Evolutionary conservation across 2,888 invertebrate species (phyloP).

Genomic region (Drosophila kokeensis): DNA sequence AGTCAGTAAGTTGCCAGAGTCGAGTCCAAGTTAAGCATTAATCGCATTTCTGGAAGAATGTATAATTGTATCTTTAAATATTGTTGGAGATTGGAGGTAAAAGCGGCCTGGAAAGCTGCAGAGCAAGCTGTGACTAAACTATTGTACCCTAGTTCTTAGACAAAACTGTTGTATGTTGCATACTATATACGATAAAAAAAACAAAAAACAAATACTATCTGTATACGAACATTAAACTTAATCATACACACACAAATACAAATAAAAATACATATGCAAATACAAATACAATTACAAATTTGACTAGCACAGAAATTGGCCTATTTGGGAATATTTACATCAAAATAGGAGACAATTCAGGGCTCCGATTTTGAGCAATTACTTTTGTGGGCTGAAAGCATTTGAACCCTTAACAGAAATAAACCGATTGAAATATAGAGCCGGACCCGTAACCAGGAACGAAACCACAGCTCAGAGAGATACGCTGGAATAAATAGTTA

Average conservation of each 20-base stretch:
- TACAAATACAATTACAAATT: background rate
- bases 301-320: background rate
- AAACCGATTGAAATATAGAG: background rate
- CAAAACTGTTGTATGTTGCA: slow-evolving; percentile 33
- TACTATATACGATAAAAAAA: slow-evolving; percentile 12
- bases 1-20: slow-evolving; percentile 66
- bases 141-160: slow-evolving; percentile 44
- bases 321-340: too few species aligned
- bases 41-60: slow-evolving; percentile 43
- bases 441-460: background rate
- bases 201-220: background rate
- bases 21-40: slow-evolving; percentile 42
- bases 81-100: slow-evolving; percentile 73
- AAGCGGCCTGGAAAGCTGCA: slow-evolving; percentile 62
- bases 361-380: background rate
- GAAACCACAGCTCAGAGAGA: background rate
- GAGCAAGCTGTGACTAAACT: slow-evolving; percentile 74
- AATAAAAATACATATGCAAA: background rate
- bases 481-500: background rate
- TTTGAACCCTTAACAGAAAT: background rate
- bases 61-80: slow-evolving; percentile 24
- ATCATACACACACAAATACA: slow-evolving; percentile 1
- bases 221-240: slow-evolving; percentile 41
- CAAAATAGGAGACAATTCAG: background rate
- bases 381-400: too few species aligned